These are phyloP conservation scores for Sturnus vulgaris DNA, from an alignment of 2,113 vertebrate species.

Conservation along the genomic window DNA sequence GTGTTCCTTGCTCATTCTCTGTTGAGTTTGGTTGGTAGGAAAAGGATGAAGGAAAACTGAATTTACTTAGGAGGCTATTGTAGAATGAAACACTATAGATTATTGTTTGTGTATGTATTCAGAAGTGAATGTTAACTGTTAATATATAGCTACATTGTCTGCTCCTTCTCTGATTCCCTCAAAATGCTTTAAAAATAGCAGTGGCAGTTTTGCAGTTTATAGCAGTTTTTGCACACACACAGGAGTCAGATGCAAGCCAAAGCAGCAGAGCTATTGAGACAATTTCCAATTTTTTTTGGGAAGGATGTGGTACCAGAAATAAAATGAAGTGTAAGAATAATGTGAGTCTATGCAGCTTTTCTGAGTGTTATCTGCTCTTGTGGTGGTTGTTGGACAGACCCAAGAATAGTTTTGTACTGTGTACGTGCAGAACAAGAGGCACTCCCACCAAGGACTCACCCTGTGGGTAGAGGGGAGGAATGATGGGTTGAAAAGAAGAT, in stretches of 20 bases:
- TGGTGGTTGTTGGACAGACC: not conserved
- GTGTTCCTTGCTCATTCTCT: not conserved
- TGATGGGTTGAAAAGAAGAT: not conserved
- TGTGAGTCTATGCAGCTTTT: conserved; percentile 19
- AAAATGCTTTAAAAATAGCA: conserved; percentile 17
- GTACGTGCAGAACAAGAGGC: not conserved
- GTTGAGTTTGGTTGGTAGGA: not conserved
- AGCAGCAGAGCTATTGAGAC: not conserved
- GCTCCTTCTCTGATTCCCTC: not conserved
- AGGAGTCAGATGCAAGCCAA: not conserved
- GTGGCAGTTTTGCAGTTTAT: not conserved
- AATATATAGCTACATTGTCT: conserved; percentile 11
- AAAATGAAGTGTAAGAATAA: conserved; percentile 32
- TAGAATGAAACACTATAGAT: not conserved
- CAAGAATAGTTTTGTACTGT: not conserved
- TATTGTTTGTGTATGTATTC: conserved; percentile 12
- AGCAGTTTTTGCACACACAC: conserved; percentile 13
- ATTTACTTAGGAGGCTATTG: not conserved
- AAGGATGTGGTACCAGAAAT: conserved; percentile 56
- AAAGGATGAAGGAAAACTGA: not conserved
- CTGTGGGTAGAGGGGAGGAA: not conserved
- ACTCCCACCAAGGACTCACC: not conserved
- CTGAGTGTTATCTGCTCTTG: not conserved
- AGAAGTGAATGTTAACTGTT: not conserved
- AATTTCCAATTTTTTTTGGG: conserved; percentile 40